A percentile compares a stretch with the other conserved stretches of the same genome.
These are phyloP conservation scores for Yponomeuta plumbellus DNA, from an alignment of 2,888 invertebrate species.

Conservation along the genomic window DNA sequence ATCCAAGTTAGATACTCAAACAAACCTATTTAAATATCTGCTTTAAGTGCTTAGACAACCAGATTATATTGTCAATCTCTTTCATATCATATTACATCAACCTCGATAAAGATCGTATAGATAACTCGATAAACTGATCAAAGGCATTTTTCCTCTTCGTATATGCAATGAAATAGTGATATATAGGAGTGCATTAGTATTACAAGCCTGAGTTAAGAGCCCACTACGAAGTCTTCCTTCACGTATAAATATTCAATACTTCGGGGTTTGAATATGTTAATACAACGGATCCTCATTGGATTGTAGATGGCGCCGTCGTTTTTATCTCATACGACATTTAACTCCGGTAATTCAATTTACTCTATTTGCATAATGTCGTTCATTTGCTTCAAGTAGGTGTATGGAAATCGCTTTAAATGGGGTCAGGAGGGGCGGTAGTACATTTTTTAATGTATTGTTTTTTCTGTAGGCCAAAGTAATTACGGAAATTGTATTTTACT, in stretches of 20 bases:
- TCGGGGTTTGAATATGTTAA: constrained; percentile 71
- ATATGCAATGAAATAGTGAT: constrained; percentile 53
- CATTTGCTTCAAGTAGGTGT: constrained; percentile 66
- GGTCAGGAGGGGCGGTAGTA: constrained; percentile 19
- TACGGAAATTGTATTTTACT: neutral
- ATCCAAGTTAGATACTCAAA: too few relatives aligned
- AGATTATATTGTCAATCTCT: too few relatives aligned
- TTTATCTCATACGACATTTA: constrained; percentile 77
- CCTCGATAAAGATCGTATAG: too few relatives aligned
- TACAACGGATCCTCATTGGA: constrained; percentile 70
- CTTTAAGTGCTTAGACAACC: too few relatives aligned
- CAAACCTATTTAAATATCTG: too few relatives aligned
- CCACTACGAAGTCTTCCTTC: constrained; percentile 38
- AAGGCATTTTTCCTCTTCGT: constrained; percentile 17
- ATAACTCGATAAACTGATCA: constrained; percentile 15
- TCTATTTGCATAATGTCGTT: constrained; percentile 73
- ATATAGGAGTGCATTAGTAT: constrained; percentile 49
- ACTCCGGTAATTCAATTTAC: constrained; percentile 76
- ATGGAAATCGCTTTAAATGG: constrained; percentile 53
- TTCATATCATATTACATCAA: too few relatives aligned
- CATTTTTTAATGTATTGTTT: constrained; percentile 25
- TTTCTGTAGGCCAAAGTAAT: neutral
- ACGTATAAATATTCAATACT: constrained; percentile 72
- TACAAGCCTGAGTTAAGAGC: constrained; percentile 61
- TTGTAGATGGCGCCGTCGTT: constrained; percentile 75